Evolutionary conservation across 1,140 invertebrate genomes (phyloP).

Genomic region (Ganaspis sp.): DNA sequence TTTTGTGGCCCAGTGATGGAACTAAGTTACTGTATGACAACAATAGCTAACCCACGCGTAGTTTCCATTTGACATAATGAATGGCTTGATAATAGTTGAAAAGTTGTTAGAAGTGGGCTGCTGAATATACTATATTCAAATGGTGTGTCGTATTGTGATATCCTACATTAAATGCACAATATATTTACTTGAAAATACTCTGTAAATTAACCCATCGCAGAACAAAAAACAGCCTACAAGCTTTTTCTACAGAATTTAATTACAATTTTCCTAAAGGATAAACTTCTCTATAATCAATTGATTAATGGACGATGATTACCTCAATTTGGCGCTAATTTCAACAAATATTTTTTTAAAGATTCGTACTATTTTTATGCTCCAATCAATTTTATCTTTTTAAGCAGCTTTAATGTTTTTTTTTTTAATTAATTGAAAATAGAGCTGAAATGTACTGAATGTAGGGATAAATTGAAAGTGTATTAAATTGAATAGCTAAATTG

Average conservation of each 20-base stretch:
- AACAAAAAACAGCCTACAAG: neutral
- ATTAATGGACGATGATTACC: too few species aligned
- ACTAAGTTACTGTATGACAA: slow-evolving; percentile 65
- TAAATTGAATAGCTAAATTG: too few species aligned
- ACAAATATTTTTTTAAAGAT: too few species aligned
- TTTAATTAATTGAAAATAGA: too few species aligned
- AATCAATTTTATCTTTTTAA: too few species aligned
- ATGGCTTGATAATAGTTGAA: slow-evolving; percentile 66
- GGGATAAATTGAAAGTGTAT: too few species aligned
- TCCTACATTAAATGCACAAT: slow-evolving; percentile 27
- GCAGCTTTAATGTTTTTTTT: too few species aligned
- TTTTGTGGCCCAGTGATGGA: slow-evolving; percentile 61
- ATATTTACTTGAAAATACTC: slow-evolving; percentile 43
- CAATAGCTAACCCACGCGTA: slow-evolving; percentile 60
- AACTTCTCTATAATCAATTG: neutral
- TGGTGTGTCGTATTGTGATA: slow-evolving; percentile 30
- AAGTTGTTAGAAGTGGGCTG: slow-evolving; percentile 49
- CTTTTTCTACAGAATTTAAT: slow-evolving; percentile 14
- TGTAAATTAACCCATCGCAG: slow-evolving; percentile 25
- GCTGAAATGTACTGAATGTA: too few species aligned
- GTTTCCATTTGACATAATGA: slow-evolving; percentile 59
- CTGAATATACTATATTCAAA: slow-evolving; percentile 26
- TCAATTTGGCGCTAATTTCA: too few species aligned
- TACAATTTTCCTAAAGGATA: neutral
- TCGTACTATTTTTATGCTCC: too few species aligned